A percentile compares a stretch with the other conserved stretches of the same genome.
phyloP scores from a whole-genome alignment of 2,113 vertebrate genomes.

The Donacobius atricapilla region DNA sequence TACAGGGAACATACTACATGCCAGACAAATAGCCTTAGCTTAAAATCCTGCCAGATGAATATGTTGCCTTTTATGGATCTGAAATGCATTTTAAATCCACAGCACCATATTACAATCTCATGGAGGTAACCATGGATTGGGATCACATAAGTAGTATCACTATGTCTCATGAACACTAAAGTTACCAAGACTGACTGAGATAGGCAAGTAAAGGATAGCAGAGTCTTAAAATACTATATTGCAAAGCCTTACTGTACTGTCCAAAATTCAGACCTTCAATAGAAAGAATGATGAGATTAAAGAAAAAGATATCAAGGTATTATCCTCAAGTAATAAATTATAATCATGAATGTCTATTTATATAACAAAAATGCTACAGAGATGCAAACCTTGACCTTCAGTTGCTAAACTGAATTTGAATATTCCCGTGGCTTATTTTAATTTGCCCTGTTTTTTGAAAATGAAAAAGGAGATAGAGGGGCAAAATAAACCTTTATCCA shows the following conservation, averaged over 20 bases:
- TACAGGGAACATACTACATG: background rate
- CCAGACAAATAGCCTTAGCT: background rate
- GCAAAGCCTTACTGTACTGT: background rate
- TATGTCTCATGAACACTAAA: background rate
- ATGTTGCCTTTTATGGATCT: background rate
- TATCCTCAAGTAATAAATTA: background rate
- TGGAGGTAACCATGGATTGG: background rate
- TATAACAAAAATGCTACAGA: background rate
- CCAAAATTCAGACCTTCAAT: background rate
- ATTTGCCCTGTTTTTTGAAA: background rate
- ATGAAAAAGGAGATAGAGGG: background rate
- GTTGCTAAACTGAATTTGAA: background rate
- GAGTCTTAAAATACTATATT: background rate
- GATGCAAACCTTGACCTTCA: background rate
- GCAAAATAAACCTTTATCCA: background rate
- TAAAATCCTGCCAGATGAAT: slow-evolving; percentile 6
- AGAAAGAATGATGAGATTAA: background rate
- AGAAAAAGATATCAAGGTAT: background rate
- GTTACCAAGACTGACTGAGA: background rate
- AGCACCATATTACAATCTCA: background rate
- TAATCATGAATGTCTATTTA: background rate
- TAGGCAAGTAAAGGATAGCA: background rate
- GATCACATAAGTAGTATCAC: background rate
- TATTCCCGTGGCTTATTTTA: background rate
- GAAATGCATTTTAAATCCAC: slow-evolving; percentile 8